phyloP scores from a whole-genome alignment of 2,797 vertebrate species.

The Pangasius larnaudii region DNA sequence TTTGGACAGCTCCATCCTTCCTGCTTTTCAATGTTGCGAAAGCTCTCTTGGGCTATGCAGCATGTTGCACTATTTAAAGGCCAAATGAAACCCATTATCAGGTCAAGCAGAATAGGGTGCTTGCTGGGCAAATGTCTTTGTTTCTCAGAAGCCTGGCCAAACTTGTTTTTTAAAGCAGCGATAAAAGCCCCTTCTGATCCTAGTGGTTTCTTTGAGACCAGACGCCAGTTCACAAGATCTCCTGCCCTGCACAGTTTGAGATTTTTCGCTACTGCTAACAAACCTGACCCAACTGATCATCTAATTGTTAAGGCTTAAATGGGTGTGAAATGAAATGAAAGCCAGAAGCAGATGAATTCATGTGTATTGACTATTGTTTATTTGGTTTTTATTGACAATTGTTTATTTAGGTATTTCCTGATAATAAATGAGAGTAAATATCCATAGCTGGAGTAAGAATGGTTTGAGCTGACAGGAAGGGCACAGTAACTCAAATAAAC shows the following conservation, averaged over 20 bases:
- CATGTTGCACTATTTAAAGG: slow-evolving; percentile 13
- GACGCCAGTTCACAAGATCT: too few relatives aligned
- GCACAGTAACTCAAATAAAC: background rate
- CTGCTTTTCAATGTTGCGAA: background rate
- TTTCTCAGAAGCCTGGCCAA: slow-evolving; percentile 15
- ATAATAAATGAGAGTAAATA: background rate
- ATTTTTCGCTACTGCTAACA: background rate
- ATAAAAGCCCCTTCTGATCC: background rate
- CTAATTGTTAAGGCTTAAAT: background rate
- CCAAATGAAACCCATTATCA: slow-evolving; percentile 10
- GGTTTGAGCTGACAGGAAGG: background rate
- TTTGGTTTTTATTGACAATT: background rate
- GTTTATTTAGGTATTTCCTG: background rate
- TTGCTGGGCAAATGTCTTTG: background rate
- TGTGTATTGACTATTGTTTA: background rate
- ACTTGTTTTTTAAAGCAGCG: background rate
- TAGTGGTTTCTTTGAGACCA: background rate
- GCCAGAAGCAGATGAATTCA: background rate
- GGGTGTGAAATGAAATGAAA: background rate
- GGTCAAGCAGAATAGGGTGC: background rate
- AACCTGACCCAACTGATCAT: background rate
- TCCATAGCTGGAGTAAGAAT: background rate
- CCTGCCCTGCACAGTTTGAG: too few relatives aligned
- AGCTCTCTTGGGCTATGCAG: background rate
- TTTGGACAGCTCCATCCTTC: background rate